phyloP scores from a whole-genome alignment of 1,140 invertebrate species.

The Hylyphantes graminicola region DNA sequence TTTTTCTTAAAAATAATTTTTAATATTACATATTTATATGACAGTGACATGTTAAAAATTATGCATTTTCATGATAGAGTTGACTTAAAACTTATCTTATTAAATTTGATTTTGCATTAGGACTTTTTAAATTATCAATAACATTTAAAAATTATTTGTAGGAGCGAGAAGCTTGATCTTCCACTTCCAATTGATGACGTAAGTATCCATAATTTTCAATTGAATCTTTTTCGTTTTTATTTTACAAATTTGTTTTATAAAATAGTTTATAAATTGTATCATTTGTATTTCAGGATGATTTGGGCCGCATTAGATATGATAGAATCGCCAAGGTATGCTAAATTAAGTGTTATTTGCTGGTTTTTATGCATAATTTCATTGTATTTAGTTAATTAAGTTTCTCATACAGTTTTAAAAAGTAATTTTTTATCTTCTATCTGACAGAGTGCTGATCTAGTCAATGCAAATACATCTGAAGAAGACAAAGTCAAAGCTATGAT shows the following conservation, averaged over 20 bases:
- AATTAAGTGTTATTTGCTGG: background rate
- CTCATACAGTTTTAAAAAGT: background rate
- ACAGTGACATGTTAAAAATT: too few relatives aligned
- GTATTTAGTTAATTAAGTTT: background rate
- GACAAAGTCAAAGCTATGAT: constrained; percentile 98
- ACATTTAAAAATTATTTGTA: background rate
- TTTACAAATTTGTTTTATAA: background rate
- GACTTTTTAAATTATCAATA: too few relatives aligned
- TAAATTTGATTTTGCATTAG: too few relatives aligned
- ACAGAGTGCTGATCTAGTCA: constrained; percentile 81
- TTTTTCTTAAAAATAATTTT: too few relatives aligned
- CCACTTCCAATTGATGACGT: constrained; percentile 53
- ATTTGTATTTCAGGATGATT: constrained; percentile 38
- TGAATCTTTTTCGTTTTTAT: background rate
- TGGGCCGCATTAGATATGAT: constrained; percentile 51
- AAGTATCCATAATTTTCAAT: constrained; percentile 21
- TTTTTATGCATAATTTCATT: background rate
- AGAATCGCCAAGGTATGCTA: constrained; percentile 43
- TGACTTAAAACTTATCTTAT: too few relatives aligned
- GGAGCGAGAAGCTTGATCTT: constrained; percentile 52
- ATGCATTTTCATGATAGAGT: too few relatives aligned
- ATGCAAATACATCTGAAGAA: constrained; percentile 91
- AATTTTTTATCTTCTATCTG: background rate
- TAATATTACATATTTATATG: too few relatives aligned
- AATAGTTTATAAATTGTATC: background rate